These are phyloP conservation scores for Meliscaeva auricollis DNA, from an alignment of 2,888 invertebrate genomes.

Conservation along the genomic window DNA sequence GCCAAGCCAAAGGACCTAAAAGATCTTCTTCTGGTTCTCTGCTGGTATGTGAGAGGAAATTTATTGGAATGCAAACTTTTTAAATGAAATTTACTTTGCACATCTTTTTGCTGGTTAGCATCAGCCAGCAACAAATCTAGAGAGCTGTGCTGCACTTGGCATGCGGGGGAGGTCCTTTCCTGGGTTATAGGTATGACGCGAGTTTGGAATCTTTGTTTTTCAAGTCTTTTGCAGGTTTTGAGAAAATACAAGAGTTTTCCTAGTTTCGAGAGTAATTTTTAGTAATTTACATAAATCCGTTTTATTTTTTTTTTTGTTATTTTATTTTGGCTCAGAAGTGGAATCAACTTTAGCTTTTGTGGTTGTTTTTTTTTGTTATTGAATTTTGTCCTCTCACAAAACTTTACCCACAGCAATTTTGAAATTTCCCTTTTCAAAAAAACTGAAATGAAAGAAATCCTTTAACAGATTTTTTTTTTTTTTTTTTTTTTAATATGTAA, in stretches of 20 bases:
- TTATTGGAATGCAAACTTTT: conserved; percentile 75
- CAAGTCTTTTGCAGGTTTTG: conserved; percentile 43
- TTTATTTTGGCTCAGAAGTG: neutral
- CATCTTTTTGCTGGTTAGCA: conserved; percentile 51
- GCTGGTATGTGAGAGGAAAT: conserved; percentile 55
- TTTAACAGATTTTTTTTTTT: conserved; percentile 35
- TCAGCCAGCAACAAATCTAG: neutral
- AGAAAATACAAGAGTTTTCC: conserved; percentile 37
- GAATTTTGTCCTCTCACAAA: conserved; percentile 36
- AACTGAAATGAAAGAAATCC: conserved; percentile 58
- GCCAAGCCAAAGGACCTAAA: neutral
- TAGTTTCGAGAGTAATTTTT: conserved; percentile 59
- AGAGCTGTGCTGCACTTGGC: neutral
- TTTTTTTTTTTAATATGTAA: neutral
- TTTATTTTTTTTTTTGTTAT: neutral
- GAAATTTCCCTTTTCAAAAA: conserved; percentile 47
- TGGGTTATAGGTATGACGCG: neutral
- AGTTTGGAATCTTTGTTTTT: conserved; percentile 28
- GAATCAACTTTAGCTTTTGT: conserved; percentile 26
- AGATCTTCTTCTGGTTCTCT: conserved; percentile 8
- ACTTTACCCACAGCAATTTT: conserved; percentile 58
- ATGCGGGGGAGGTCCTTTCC: neutral
- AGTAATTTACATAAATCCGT: conserved; percentile 71
- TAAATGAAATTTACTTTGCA: conserved; percentile 74
- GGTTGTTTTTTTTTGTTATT: conserved; percentile 25